Base-by-base conservation (phyloP, 2,888 invertebrate genomes). In the Cephus runcator region DNA sequence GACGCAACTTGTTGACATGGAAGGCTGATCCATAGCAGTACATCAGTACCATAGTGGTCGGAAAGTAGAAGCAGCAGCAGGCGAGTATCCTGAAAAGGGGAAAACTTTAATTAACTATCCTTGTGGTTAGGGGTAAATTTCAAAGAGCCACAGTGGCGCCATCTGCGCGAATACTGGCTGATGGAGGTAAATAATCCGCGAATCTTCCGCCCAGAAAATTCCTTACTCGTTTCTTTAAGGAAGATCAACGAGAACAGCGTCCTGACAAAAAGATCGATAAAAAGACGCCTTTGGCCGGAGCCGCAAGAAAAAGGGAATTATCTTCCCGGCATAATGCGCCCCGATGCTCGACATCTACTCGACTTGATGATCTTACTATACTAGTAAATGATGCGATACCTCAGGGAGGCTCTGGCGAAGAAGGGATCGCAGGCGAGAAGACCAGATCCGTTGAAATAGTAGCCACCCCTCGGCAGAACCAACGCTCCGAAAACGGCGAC, bases 1-100 rank as follows among this genome's bases (percentile, higher is more conserved):
- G 93, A 81, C 96, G 94, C 83, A 95, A 94, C 92, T 96, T 96
- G 92, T 96, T 97, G 88, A 96, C 96, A 92, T 97, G 97, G 90
- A 97, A 97, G 75, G 97, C 97, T 34, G 97, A 97, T 56, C 97
- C 97, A 89, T 97, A 97, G 92, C 97, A 97, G 91, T 97, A 97
- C 97, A 97, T 97, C 87, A 97, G 93, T 80, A 97, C 96, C 97
- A 97, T 97, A 40, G 97, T 97, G 35, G 97, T 97, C 34, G 97
- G 97, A 87, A 97, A 97, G 92, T 97, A 97, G 92, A 97, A 96
- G 81, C 96, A 95, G 92, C 97, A 97, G 86, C 97, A 97, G 80
- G 97, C 95, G 83, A 97, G 92, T 87, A 97, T 97, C 88, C 97
- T 95, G 90, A 93, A 93, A 88, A 93, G 93, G 69, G 93, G 92